Evolutionary conservation across 2,888 invertebrate species (phyloP).

Genomic region (Andrena chrysosceles): DNA sequence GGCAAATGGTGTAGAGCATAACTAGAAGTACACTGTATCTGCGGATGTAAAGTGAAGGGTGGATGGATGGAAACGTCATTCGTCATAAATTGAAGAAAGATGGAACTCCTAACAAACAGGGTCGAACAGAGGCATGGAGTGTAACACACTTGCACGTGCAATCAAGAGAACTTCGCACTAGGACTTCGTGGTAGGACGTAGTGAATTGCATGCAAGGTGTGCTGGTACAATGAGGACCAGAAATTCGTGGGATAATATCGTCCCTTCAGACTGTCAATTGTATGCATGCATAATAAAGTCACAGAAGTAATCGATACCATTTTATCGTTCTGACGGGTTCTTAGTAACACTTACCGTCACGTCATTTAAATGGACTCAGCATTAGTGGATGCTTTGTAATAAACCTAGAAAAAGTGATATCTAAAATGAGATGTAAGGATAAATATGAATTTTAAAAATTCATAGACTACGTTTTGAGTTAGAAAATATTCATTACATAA

Average conservation of each 20-base stretch:
- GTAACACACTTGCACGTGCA: slow-evolving; percentile 61
- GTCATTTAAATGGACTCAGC: neutral
- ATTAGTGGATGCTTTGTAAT: neutral
- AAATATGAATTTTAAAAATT: neutral
- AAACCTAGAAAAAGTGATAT: too few relatives aligned
- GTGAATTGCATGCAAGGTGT: slow-evolving; percentile 48
- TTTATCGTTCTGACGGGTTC: neutral
- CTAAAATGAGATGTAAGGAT: too few relatives aligned
- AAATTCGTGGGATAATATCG: slow-evolving; percentile 74
- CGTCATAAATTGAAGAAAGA: slow-evolving; percentile 49
- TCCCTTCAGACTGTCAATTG: slow-evolving; percentile 57
- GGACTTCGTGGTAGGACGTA: slow-evolving; percentile 58
- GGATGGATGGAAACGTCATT: slow-evolving; percentile 36
- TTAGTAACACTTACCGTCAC: slow-evolving; percentile 1
- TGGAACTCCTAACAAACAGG: slow-evolving; percentile 37
- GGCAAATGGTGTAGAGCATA: too few relatives aligned
- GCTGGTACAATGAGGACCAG: slow-evolving; percentile 52
- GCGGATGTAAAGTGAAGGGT: slow-evolving; percentile 5
- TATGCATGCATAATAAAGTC: slow-evolving; percentile 43
- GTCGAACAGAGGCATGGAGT: slow-evolving; percentile 34
- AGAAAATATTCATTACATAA: too few relatives aligned
- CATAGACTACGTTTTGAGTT: too few relatives aligned
- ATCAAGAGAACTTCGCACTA: slow-evolving; percentile 71
- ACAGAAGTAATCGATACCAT: slow-evolving; percentile 1
- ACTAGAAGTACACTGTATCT: too few relatives aligned